phyloP scores from a whole-genome alignment of 2,888 invertebrate genomes.

The Parnassius glacialis region DNA sequence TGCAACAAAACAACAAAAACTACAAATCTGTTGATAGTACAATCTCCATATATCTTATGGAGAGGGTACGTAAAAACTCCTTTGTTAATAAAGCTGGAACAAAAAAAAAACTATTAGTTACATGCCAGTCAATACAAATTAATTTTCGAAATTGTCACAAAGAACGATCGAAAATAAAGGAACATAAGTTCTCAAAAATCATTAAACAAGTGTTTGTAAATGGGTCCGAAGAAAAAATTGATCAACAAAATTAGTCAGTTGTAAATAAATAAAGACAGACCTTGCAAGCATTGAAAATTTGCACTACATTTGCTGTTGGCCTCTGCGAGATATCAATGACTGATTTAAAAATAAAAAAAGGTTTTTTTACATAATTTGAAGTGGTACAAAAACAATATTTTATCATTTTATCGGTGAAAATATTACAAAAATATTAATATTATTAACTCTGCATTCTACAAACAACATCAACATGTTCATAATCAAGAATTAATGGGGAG shows the following conservation, averaged over 20 bases:
- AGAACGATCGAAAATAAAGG: constrained; percentile 11
- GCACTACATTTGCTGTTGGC: neutral
- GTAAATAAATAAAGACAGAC: constrained; percentile 20
- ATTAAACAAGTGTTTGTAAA: constrained; percentile 9
- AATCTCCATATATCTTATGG: neutral
- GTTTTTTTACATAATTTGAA: too few species aligned
- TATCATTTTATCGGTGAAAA: too few species aligned
- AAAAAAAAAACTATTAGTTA: constrained; percentile 18
- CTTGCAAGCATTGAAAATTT: constrained; percentile 6
- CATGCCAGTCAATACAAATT: constrained; percentile 4
- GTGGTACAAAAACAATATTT: too few species aligned
- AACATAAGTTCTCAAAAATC: constrained; percentile 21
- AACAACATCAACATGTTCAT: too few species aligned
- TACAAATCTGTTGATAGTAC: neutral
- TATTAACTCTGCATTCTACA: too few species aligned
- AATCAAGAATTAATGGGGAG: too few species aligned
- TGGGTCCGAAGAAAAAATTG: constrained; percentile 19
- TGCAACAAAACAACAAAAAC: too few species aligned
- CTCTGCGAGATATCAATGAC: too few species aligned
- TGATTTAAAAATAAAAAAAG: too few species aligned
- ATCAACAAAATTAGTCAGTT: constrained; percentile 24
- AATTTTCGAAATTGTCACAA: constrained; percentile 5
- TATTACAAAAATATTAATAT: too few species aligned
- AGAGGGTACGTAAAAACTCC: neutral
- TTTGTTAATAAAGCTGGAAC: constrained; percentile 13